phyloP scores from a whole-genome alignment of 2,888 invertebrate genomes.

The Drosophila atroscutellata region DNA sequence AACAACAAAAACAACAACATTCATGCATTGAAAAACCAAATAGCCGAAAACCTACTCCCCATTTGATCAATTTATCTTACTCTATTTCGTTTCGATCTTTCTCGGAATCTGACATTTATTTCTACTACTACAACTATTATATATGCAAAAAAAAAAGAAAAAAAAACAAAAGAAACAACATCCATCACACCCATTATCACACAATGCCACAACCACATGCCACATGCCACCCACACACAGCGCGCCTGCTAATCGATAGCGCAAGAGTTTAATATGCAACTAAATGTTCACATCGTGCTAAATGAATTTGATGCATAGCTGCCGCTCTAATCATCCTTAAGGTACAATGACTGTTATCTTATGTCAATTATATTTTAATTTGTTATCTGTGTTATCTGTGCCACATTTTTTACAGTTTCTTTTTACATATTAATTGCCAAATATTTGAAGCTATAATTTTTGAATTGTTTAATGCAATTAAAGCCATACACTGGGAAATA shows the following conservation, averaged over 20 bases:
- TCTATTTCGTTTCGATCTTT: slow-evolving; percentile 8
- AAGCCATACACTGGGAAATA: slow-evolving; percentile 29
- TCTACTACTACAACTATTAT: slow-evolving; percentile 1
- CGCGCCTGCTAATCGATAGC: slow-evolving; percentile 25
- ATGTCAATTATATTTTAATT: slow-evolving; percentile 15
- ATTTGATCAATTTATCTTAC: slow-evolving; percentile 3
- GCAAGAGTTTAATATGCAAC: slow-evolving; percentile 30
- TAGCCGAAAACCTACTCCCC: slow-evolving; percentile 1
- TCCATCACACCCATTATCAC: slow-evolving; percentile 21
- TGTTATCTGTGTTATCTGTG: slow-evolving; percentile 42
- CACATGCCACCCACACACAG: slow-evolving; percentile 20
- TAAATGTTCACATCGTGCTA: slow-evolving; percentile 41
- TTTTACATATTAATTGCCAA: slow-evolving; percentile 10
- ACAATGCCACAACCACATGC: slow-evolving; percentile 18
- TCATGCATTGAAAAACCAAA: slow-evolving; percentile 28
- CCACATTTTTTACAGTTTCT: slow-evolving; percentile 35
- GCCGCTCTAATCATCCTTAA: slow-evolving; percentile 38
- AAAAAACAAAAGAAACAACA: not conserved
- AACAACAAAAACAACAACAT: slow-evolving; percentile 10
- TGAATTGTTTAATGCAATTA: slow-evolving; percentile 24
- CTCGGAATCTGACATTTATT: slow-evolving; percentile 9
- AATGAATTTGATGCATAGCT: slow-evolving; percentile 40
- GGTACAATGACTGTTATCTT: slow-evolving; percentile 51
- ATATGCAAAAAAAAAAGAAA: slow-evolving; percentile 3
- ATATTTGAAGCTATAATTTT: slow-evolving; percentile 28